Base-by-base conservation (phyloP, 2,797 vertebrate genomes). In the Antrozous pallidus region DNA sequence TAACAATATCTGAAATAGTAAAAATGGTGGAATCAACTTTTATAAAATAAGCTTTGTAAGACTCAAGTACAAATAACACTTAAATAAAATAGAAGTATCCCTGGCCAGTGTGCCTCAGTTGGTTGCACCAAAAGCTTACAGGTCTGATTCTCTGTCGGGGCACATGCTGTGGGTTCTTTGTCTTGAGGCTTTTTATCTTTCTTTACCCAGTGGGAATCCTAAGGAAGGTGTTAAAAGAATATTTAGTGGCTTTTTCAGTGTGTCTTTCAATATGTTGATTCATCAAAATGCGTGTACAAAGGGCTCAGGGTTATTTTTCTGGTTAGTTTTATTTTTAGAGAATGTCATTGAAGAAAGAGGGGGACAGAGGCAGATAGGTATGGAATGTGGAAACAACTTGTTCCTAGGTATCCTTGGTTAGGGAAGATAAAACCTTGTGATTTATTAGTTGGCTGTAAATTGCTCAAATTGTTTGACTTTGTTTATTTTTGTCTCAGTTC, bases 51-150 rank as follows among this genome's bases (percentile, higher is more conserved):
- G 6, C 42, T 78, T 94, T 42, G 78, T 56, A 82, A 94, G 92
- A 92, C 42, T 3, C 17, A 91, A 89, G n/a, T 82, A 88, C 69
- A 96, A 93, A 54, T 88, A 85, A 79, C 16, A 70, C 65, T 31
- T 47, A 42, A 1, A 49, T 6, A 92, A 18, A 45, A 85, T 42
- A 90, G 51, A 90, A 33, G 17, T 54, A 63, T 31, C 61, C 14
- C 61, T 63, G 31, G 61, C 61, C 14, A 16, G 14, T 63, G 13
- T 63, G 14, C 31, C 61, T 63, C 61, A 63, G 61, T 63, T n/a
- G 31, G 31, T n/a, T 63, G 61, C 14, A 63, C 6, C 61, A 63
- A 63, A 63, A 63, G 7, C 14, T 63, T 31, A n/a, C 31, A 63
- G 6, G 61, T n/a, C 17, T n/a, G 31, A n/a, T 14, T 63, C 14